phyloP scores from a whole-genome alignment of 2,888 invertebrate species.

The Sesamia inferens region DNA sequence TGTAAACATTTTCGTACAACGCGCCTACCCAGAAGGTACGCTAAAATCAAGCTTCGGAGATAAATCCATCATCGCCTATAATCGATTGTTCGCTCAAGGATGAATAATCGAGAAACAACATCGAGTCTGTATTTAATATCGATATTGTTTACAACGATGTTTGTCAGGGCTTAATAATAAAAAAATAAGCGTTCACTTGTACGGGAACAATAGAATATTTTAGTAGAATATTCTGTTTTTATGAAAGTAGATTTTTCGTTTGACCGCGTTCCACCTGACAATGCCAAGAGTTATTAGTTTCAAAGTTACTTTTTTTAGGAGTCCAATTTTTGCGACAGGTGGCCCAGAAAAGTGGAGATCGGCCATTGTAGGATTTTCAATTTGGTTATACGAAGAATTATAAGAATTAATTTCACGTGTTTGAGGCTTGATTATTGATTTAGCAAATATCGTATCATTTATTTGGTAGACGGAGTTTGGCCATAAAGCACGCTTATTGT shows the following conservation, averaged over 20 bases:
- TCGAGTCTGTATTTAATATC: slow-evolving; percentile 57
- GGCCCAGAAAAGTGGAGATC: slow-evolving; percentile 23
- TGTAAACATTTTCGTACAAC: slow-evolving; percentile 51
- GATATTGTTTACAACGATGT: slow-evolving; percentile 58
- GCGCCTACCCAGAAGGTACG: slow-evolving; percentile 41
- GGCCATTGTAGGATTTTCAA: slow-evolving; percentile 24
- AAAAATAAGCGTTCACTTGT: slow-evolving; percentile 43
- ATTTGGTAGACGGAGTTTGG: neutral
- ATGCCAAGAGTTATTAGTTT: slow-evolving; percentile 28
- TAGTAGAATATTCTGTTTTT: slow-evolving; percentile 30
- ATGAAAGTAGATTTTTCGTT: slow-evolving; percentile 34
- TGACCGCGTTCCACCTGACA: slow-evolving; percentile 27
- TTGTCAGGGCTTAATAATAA: slow-evolving; percentile 46
- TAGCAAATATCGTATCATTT: neutral
- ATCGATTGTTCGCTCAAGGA: slow-evolving; percentile 76
- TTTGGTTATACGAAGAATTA: slow-evolving; percentile 19
- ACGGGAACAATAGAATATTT: slow-evolving; percentile 36
- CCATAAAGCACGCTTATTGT: neutral
- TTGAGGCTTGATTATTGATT: slow-evolving; percentile 23
- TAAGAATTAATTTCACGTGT: slow-evolving; percentile 19
- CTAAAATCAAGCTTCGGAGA: slow-evolving; percentile 60
- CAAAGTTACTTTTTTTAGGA: slow-evolving; percentile 41
- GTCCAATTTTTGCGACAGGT: slow-evolving; percentile 35
- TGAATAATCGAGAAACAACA: slow-evolving; percentile 73
- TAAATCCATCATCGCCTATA: slow-evolving; percentile 78